These are phyloP conservation scores for Rhipidura dahli DNA, from an alignment of 2,113 vertebrate species.

Conservation along the genomic window DNA sequence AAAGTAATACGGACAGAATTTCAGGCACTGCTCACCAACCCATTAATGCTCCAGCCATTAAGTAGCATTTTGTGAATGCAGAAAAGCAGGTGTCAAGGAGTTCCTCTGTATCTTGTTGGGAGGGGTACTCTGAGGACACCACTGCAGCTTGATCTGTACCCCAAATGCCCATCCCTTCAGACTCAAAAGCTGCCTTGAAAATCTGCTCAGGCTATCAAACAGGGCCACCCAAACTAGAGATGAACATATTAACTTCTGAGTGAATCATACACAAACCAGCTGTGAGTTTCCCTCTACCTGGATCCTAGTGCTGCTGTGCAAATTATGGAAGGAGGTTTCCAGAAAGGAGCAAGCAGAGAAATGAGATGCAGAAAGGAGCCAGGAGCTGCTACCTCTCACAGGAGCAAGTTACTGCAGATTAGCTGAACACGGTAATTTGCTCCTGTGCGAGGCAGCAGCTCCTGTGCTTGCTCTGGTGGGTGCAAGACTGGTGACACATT, in stretches of 20 bases:
- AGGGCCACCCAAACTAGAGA: background rate
- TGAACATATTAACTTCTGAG: background rate
- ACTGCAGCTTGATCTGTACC: background rate
- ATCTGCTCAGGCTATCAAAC: background rate
- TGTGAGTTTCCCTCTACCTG: background rate
- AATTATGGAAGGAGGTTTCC: background rate
- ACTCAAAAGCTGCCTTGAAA: background rate
- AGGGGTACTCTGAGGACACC: background rate
- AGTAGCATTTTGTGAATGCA: background rate
- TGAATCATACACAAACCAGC: background rate
- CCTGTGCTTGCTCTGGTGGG: background rate
- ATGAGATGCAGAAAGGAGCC: slow-evolving; percentile 7
- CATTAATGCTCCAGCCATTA: background rate
- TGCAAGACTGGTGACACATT: background rate
- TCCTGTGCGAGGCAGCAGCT: slow-evolving; percentile 62
- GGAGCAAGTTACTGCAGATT: slow-evolving; percentile 45
- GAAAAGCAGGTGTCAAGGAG: background rate
- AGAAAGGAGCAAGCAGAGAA: background rate
- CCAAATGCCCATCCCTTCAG: background rate
- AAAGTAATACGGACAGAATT: background rate
- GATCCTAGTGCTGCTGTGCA: background rate
- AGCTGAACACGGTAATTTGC: slow-evolving; percentile 24
- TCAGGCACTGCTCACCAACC: background rate
- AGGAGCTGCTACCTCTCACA: slow-evolving; percentile 11
- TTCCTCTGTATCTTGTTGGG: background rate